Evolutionary conservation across 2,888 invertebrate species (phyloP).

Genomic region (Idaea aversata): DNA sequence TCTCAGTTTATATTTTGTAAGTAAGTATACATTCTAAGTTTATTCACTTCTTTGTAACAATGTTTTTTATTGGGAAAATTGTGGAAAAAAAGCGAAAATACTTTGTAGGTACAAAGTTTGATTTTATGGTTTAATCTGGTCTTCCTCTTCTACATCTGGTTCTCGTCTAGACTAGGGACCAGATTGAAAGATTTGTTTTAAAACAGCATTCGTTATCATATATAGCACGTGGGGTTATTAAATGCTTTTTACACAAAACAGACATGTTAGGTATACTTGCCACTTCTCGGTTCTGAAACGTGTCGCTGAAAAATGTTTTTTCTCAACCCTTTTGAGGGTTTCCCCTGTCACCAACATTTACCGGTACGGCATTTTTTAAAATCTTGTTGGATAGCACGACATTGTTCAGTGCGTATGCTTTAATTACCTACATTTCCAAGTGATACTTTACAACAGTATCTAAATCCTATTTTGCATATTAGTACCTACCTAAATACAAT

Average conservation of each 20-base stretch:
- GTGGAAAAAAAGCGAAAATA: neutral
- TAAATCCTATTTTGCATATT: neutral
- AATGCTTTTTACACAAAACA: constrained; percentile 42
- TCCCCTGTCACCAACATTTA: constrained; percentile 33
- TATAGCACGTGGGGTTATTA: constrained; percentile 47
- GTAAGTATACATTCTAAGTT: neutral
- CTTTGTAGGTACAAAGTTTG: neutral
- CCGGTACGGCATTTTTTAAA: constrained; percentile 49
- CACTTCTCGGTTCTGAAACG: constrained; percentile 45
- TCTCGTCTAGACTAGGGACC: constrained; percentile 16
- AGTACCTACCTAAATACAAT: neutral
- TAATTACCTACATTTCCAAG: neutral
- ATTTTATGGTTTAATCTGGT: neutral
- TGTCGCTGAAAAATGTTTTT: constrained; percentile 45
- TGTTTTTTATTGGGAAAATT: neutral
- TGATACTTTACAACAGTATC: neutral
- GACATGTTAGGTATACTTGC: constrained; percentile 27
- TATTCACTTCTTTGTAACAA: neutral
- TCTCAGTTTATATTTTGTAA: neutral
- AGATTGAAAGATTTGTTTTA: constrained; percentile 5
- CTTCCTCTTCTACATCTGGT: constrained; percentile 14
- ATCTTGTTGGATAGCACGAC: constrained; percentile 39
- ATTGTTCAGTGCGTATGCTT: constrained; percentile 36
- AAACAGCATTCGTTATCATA: neutral
- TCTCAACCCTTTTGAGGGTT: constrained; percentile 34